These are phyloP conservation scores for Eulimnadia texana DNA, from an alignment of 1,140 invertebrate species.

Conservation along the genomic window DNA sequence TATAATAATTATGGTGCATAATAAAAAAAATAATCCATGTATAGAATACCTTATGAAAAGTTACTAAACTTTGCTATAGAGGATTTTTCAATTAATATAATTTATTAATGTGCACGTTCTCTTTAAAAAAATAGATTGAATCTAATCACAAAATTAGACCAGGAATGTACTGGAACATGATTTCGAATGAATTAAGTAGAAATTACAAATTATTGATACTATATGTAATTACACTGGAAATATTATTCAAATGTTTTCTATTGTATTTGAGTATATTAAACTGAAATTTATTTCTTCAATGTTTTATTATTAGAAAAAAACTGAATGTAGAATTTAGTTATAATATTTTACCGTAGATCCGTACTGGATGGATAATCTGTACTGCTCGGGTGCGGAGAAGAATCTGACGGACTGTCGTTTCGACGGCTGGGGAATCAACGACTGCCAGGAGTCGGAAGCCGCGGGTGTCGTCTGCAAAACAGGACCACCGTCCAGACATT, in stretches of 20 bases:
- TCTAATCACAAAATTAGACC: too few relatives aligned
- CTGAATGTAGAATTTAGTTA: too few relatives aligned
- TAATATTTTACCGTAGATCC: conserved; percentile 35
- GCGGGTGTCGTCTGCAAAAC: conserved; percentile 59
- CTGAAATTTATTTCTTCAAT: background rate
- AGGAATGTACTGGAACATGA: too few relatives aligned
- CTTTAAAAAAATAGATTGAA: too few relatives aligned
- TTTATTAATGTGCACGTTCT: too few relatives aligned
- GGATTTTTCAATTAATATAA: too few relatives aligned
- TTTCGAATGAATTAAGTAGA: too few relatives aligned
- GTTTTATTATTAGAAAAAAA: background rate
- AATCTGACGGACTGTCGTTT: conserved; percentile 57
- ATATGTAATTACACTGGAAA: too few relatives aligned
- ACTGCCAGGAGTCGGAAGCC: conserved; percentile 59
- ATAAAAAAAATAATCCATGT: background rate
- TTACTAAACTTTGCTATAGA: background rate
- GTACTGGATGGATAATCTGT: conserved; percentile 81
- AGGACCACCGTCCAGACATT: conserved; percentile 5
- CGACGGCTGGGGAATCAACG: conserved; percentile 64
- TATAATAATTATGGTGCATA: background rate
- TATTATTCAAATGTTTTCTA: too few relatives aligned
- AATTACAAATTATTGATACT: too few relatives aligned
- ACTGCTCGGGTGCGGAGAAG: conserved; percentile 63
- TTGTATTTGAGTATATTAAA: too few relatives aligned
- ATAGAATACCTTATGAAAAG: background rate